Percentiles rank a stretch among this genome's conserved stretches.
Conservation (phyloP, 2,797 vertebrate species). For the Diceros bicornis region DNA sequence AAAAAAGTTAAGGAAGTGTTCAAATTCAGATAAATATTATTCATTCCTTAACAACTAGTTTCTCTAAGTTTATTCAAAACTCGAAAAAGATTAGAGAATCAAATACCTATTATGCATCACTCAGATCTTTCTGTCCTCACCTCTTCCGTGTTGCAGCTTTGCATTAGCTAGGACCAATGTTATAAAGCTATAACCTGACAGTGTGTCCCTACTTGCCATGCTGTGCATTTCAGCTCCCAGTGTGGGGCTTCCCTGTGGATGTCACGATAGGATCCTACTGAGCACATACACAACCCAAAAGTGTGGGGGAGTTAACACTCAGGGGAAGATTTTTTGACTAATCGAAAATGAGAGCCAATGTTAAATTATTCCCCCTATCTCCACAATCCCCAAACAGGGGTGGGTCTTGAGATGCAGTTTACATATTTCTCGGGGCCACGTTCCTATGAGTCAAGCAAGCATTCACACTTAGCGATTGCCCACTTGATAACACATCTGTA, state of each 20-base stretch:
- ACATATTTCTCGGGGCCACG: not conserved
- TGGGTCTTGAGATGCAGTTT: not conserved
- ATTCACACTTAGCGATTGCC: too few species aligned
- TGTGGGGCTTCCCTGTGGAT: not conserved
- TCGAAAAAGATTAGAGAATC: not conserved
- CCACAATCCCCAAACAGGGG: not conserved
- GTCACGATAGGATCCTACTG: not conserved
- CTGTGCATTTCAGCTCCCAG: not conserved
- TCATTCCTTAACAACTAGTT: not conserved
- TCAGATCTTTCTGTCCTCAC: not conserved
- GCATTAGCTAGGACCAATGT: not conserved
- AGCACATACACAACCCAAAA: not conserved
- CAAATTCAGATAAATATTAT: not conserved
- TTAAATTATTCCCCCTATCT: not conserved
- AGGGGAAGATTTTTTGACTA: not conserved
- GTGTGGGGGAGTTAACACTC: too few species aligned
- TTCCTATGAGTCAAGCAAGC: not conserved
- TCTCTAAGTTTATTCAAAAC: not conserved
- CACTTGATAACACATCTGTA: too few species aligned
- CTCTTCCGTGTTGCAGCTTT: not conserved
- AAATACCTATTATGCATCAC: fast-evolving
- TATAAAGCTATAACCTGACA: fast-evolving
- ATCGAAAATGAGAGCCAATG: not conserved
- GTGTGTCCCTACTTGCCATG: not conserved
- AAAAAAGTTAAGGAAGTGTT: not conserved